Percentiles rank a stretch among this genome's conserved stretches.
phyloP scores from a whole-genome alignment of 2,797 vertebrate genomes.

The Clamator glandarius region DNA sequence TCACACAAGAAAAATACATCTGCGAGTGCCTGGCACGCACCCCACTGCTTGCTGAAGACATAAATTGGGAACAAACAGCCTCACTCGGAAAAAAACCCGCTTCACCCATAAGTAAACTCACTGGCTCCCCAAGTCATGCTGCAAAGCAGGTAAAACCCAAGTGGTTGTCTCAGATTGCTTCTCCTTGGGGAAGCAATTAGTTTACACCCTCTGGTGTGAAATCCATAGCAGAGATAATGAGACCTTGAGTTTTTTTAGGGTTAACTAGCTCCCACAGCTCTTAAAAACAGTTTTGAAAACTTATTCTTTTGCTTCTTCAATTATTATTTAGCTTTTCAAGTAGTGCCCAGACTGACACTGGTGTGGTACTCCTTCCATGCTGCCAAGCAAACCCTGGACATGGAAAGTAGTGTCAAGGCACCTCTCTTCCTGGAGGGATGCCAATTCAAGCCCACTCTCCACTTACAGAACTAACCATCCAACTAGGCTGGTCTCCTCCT shows the following conservation, averaged over 20 bases:
- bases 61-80: neutral
- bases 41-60: neutral
- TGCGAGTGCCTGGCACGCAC: neutral
- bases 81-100: neutral
- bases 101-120: neutral
- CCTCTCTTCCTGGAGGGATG: neutral
- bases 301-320: neutral
- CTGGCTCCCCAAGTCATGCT: neutral
- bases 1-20: neutral
- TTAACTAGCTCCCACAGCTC: neutral
- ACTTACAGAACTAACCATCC: neutral
- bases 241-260: neutral
- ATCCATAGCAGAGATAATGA: slow-evolving; percentile 1
- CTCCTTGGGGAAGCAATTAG: slow-evolving; percentile 48
- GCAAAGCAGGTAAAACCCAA: neutral
- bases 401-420: neutral
- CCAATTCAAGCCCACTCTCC: neutral
- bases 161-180: neutral
- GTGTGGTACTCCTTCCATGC: neutral
- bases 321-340: neutral
- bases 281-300: neutral
- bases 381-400: neutral
- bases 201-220: neutral
- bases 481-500: neutral
- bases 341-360: neutral